phyloP scores from a whole-genome alignment of 2,797 vertebrate genomes.

The Neosalanx taihuensis region DNA sequence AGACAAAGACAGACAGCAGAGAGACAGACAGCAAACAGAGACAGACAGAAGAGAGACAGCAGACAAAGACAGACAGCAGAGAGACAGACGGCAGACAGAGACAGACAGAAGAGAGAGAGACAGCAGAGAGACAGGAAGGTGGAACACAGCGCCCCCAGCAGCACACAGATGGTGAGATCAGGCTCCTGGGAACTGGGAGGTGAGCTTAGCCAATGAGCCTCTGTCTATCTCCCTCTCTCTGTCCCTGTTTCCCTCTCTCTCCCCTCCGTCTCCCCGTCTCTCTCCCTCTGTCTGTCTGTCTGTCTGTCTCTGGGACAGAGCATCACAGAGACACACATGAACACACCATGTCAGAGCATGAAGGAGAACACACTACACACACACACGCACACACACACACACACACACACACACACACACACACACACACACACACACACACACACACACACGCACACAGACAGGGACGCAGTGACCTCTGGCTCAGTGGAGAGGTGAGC shows the following conservation, averaged over 20 bases:
- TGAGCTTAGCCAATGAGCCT: not conserved
- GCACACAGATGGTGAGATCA: too few species aligned
- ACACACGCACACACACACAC: not conserved
- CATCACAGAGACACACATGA: not conserved
- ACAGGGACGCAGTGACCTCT: not conserved
- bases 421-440: not conserved
- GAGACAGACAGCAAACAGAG: not conserved
- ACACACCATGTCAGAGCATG: not conserved
- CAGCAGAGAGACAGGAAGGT: conserved; percentile 20
- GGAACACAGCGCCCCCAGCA: not conserved
- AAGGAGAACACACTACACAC: too few species aligned
- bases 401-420: not conserved
- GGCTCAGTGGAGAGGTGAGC: not conserved
- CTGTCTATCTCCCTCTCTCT: not conserved
- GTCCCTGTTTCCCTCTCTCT: not conserved
- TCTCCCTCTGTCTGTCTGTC: too few species aligned
- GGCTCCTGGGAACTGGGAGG: too few species aligned
- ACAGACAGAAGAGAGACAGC: not conserved
- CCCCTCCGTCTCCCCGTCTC: too few species aligned
- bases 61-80: not conserved
- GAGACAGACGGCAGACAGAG: not conserved
- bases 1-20: not conserved
- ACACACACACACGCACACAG: not conserved
- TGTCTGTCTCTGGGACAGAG: not conserved
- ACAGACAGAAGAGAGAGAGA: not conserved